Evolutionary conservation across 2,113 vertebrate genomes (phyloP), one percentile per base, ranked within the genome.

Genomic region (Hystrix cristata): DNA sequence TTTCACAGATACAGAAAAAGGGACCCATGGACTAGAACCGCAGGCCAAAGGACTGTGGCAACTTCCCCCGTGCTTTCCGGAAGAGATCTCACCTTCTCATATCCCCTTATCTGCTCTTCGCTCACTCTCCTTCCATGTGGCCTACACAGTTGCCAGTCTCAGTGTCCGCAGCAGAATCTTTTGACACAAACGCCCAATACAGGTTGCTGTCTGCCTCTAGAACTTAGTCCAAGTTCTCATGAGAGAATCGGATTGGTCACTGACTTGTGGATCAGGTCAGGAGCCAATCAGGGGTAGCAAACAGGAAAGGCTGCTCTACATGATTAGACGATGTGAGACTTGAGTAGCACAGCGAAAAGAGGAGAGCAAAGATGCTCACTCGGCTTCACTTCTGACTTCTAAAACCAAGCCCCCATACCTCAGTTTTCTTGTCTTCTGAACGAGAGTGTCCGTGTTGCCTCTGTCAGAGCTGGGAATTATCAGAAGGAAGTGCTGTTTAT

Each of bases 211-310:
- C 34, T 55, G 13, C 34, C 86, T 84, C 93, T 60, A 34, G 29
- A 59, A 89, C 34, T 94, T 59, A 31, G 25, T 65, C 93, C 38
- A 43, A 5, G 65, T 83, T 90, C 60, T 94, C n/a, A 84, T 46
- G 14, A n/a, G 34, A 94, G 34, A 89, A 74, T 62, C 15, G 46
- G 25, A 71, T 55, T 60, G 48, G 31, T 67, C 59, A 29, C 4
- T 82, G 72, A 43, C 65, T 7, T 93, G 76, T n/a, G 31, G 46
- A n/a, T 87, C 48, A 80, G 53, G 13, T 95, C 57, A 90, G 27
- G 18, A 25, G 51, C 79, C 90, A 69, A 4, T 85, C 25, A 78
- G 14, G 23, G 31, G 12, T 31, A 53, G 53, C 69, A 92, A 78
- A 38, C 16, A 78, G 57, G 15, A 86, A 91, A 90, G 23, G 23